Base-by-base conservation (phyloP, 2,797 vertebrate genomes). In the Aulostomus chinensis region DNA sequence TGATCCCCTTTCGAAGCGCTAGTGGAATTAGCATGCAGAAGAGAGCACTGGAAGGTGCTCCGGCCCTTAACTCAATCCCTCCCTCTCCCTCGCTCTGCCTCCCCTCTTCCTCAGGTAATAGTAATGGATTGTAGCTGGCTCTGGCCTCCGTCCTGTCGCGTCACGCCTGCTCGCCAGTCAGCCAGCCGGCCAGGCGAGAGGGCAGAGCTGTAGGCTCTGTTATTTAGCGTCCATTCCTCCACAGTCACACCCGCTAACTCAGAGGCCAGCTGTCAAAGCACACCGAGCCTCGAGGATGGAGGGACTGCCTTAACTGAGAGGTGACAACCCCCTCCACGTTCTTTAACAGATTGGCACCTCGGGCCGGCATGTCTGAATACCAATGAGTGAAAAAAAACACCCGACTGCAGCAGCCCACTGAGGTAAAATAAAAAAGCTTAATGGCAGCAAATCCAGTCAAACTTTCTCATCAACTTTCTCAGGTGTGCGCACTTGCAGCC, bases 61-160 rank as follows among this genome's bases (percentile, higher is more conserved):
- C 29, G 57, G 76, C 80, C 81, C 75, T 79, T 59, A 78, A 79
- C 80, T 71, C 76, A 64, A 68, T 63, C 81, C 62, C 68, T 18
- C 57, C 13, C 56, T 11, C 50, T n/a, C 39, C n/a, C 39, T 33
- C 35, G 1, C 54, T 39, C 54, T 33, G 11, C 55, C 59, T 42
- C 53, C 30, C 36, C 63, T 47, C 61, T 54, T 69, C 67, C 68
- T 62, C 79, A 78, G 76, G 83, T 85, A 78, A 72, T 67, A 74
- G 85, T 84, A 83, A 84, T 86, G 78, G 73, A 84, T 83, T 76
- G 85, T 66, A 65, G 74, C 78, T 53, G 62, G 62, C 65, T 69
- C 74, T 45, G 66, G 65, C 70, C 66, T 66, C 65, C 65, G 68
- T 81, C 64, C 69, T 71, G 76, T 73, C 72, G 45, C 74, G 67